Evolutionary conservation across 1,140 invertebrate species (phyloP).

Genomic region (Euwallacea fornicatus): DNA sequence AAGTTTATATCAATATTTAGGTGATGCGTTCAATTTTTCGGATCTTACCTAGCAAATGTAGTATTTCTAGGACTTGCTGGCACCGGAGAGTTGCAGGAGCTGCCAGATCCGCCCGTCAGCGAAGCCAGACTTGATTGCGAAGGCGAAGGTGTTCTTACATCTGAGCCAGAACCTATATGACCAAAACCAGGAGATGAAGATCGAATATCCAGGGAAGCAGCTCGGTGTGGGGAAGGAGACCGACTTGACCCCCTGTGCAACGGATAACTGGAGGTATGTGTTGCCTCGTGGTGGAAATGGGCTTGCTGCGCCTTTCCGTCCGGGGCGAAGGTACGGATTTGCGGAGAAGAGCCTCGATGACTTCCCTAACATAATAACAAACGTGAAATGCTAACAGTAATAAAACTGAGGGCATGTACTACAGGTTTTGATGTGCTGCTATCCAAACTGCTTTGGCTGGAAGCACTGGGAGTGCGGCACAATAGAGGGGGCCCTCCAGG

Average conservation of each 20-base stretch:
- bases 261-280: conserved; percentile 57
- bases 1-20: not conserved
- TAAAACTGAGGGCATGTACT: conserved; percentile 30
- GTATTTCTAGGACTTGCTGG: conserved; percentile 55
- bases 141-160: conserved; percentile 53
- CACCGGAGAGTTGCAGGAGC: conserved; percentile 57
- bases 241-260: conserved; percentile 56
- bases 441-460: conserved; percentile 78
- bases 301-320: conserved; percentile 62
- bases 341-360: conserved; percentile 75
- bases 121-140: conserved; percentile 64
- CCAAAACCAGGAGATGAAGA: conserved; percentile 56
- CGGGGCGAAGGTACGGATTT: conserved; percentile 74
- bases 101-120: conserved; percentile 56
- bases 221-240: conserved; percentile 73
- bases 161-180: conserved; percentile 20
- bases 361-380: conserved; percentile 39
- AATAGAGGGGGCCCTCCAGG: conserved; percentile 56
- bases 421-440: conserved; percentile 69
- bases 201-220: conserved; percentile 72
- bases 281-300: conserved; percentile 51
- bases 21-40: not conserved
- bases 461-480: conserved; percentile 72
- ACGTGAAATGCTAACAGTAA: not conserved
- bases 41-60: conserved; percentile 36